A percentile compares a stretch with the other conserved stretches of the same genome.
Conservation (phyloP, 1,140 invertebrate species). For the Panulirus ornatus region DNA sequence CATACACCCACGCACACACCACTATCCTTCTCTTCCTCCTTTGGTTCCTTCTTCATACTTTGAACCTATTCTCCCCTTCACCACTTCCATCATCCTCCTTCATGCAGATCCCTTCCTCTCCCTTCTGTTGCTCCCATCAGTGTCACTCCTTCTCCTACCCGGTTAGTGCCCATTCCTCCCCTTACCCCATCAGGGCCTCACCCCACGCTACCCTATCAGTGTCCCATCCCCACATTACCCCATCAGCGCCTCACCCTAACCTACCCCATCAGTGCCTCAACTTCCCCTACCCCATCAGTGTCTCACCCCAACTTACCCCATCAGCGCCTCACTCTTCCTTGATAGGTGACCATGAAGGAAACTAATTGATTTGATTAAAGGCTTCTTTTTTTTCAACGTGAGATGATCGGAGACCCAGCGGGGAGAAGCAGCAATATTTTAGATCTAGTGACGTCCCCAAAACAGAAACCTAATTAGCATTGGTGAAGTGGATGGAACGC, state of each 20-base stretch:
- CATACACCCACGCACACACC: background rate
- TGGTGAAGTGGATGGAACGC: too few species aligned
- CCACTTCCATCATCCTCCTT: background rate
- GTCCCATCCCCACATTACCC: background rate
- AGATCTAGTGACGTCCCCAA: too few species aligned
- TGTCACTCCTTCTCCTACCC: background rate
- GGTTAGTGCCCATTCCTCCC: background rate
- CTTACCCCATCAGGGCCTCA: too few species aligned
- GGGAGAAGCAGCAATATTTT: too few species aligned
- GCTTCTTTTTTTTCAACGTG: too few species aligned
- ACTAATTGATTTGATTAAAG: too few species aligned
- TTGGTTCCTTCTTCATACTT: background rate
- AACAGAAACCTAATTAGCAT: too few species aligned
- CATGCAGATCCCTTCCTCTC: background rate
- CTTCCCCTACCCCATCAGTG: background rate
- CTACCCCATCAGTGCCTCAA: background rate
- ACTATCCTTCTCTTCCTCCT: slow-evolving; percentile 1
- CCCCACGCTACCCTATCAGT: background rate
- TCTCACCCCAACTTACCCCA: too few species aligned
- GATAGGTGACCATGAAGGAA: too few species aligned
- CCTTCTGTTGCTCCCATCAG: background rate
- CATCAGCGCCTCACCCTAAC: too few species aligned
- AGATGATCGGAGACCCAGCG: too few species aligned
- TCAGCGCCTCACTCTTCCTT: too few species aligned
- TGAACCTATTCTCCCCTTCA: background rate